A percentile compares a stretch with the other conserved stretches of the same genome.
Evolutionary conservation across 2,888 invertebrate species (phyloP).

Genomic region (Lepidocyrtoides sp.): DNA sequence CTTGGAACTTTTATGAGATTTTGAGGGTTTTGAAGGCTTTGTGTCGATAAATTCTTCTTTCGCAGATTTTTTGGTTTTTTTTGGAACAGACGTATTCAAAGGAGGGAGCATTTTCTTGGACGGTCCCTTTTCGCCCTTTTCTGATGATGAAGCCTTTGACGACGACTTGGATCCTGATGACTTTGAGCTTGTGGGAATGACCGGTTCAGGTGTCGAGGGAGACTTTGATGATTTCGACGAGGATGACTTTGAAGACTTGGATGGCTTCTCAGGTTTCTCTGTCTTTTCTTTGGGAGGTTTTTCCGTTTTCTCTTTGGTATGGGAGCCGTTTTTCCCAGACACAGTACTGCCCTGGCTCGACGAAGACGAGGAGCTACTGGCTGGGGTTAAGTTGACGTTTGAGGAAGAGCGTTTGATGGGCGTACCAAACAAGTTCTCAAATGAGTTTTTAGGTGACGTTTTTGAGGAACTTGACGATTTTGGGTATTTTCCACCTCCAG

Average conservation of each 20-base stretch:
- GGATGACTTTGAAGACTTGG: conserved; percentile 72
- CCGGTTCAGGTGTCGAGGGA: conserved; percentile 63
- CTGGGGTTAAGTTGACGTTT: conserved; percentile 59
- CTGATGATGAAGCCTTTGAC: conserved; percentile 63
- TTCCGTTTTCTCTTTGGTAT: conserved; percentile 78
- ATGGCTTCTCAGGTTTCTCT: conserved; percentile 73
- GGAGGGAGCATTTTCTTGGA: conserved; percentile 85
- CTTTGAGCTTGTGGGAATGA: conserved; percentile 76
- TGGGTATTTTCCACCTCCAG: conserved; percentile 82
- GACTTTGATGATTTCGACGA: conserved; percentile 74
- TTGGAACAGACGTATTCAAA: conserved; percentile 84
- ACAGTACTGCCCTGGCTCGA: conserved; percentile 63
- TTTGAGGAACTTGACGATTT: conserved; percentile 80
- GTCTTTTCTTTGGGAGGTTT: conserved; percentile 77
- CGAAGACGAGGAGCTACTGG: conserved; percentile 59
- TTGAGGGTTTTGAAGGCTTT: conserved; percentile 77
- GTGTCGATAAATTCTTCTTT: conserved; percentile 77
- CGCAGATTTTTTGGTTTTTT: conserved; percentile 83
- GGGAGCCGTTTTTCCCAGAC: conserved; percentile 77
- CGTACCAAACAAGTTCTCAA: conserved; percentile 94
- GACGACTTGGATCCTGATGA: conserved; percentile 79
- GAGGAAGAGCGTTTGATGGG: conserved; percentile 89
- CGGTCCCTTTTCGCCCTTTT: conserved; percentile 77
- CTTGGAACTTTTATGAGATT: conserved; percentile 78
- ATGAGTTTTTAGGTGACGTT: conserved; percentile 88